Evolutionary conservation across 2,797 vertebrate species (phyloP), one percentile per base, ranked within the genome.

Genomic region (Sylvilagus floridanus): DNA sequence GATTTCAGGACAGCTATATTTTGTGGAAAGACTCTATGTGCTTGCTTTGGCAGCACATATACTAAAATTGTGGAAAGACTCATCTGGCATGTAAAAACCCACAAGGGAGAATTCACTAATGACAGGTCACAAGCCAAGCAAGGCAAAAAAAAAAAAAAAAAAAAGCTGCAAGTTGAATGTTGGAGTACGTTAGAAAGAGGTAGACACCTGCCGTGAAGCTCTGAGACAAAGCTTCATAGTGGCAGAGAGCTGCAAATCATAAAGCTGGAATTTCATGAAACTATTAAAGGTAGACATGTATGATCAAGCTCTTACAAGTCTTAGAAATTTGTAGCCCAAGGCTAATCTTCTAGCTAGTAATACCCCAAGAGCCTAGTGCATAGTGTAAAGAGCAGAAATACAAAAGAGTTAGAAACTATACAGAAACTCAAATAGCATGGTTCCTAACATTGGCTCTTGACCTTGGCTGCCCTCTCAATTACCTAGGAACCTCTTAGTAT

Each of bases 301-400:
- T 69, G 77, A 54, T 62, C 16, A 83, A 63, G 17, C 14, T 82
- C 68, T 94, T 77, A 84, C 68, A 77, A 76, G 32, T 87, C 92
- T 94, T 62, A 73, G 35, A 77, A 87, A 91, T 90, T 24, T 28
- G 10, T 85, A 92, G 37, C 19, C 62, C 78, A 88, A 73, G 32
- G 30, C 57, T 84, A 69, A 79, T 84, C 65, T 90, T 71, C 90
- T 63, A 88, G 54, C 83, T 63, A 54, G 30, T 84, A 76, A 84
- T 79, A 73, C 21, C 71, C 57, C 73, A 30, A 71, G 52, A 91
- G 47, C 19, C 13, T 79, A 60, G 14, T 21, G 0, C 78, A 14
- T 79, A 24, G 52, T 88, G 90, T 81, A 88, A 93, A 73, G 72
- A 92, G 54, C 14, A 50, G 47, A 26, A 95, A 85, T 65, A 82